Evolutionary conservation across 2,113 vertebrate genomes (phyloP).

Genomic region (Eublepharis macularius): DNA sequence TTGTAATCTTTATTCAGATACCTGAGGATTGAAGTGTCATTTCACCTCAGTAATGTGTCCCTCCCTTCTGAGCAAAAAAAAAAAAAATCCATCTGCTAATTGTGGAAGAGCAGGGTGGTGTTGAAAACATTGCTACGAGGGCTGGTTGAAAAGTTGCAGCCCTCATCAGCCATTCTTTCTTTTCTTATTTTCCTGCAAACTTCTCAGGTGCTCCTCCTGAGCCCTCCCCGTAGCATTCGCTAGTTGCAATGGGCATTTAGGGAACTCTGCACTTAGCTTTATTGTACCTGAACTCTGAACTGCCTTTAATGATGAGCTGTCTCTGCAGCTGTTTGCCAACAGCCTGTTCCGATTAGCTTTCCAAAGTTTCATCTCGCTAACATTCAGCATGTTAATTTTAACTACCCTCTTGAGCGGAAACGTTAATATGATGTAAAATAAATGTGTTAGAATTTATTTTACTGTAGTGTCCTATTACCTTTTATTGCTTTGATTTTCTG

Average conservation of each 20-base stretch:
- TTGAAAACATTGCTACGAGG: neutral
- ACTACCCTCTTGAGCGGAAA: slow-evolving; percentile 49
- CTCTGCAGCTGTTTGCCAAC: slow-evolving; percentile 44
- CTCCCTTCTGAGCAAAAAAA: neutral
- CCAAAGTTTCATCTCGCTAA: slow-evolving; percentile 40
- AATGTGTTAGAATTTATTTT: slow-evolving; percentile 56
- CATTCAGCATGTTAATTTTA: slow-evolving; percentile 58
- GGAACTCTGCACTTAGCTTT: neutral
- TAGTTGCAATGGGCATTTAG: neutral
- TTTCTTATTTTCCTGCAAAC: neutral
- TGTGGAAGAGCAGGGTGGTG: too few relatives aligned
- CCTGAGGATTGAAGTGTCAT: neutral
- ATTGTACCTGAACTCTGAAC: neutral
- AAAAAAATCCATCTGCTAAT: neutral
- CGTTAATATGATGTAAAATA: slow-evolving; percentile 60
- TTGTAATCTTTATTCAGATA: too few relatives aligned
- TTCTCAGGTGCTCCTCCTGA: neutral
- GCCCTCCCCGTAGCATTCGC: neutral
- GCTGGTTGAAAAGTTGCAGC: neutral
- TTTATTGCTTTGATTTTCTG: slow-evolving; percentile 44
- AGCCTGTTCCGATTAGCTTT: slow-evolving; percentile 50
- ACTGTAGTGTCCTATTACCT: slow-evolving; percentile 45
- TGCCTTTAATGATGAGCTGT: neutral
- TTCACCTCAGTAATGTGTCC: fast-evolving
- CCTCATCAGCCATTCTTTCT: neutral